These are phyloP conservation scores for Meta bourneti DNA, from an alignment of 2,888 invertebrate genomes.

Conservation along the genomic window DNA sequence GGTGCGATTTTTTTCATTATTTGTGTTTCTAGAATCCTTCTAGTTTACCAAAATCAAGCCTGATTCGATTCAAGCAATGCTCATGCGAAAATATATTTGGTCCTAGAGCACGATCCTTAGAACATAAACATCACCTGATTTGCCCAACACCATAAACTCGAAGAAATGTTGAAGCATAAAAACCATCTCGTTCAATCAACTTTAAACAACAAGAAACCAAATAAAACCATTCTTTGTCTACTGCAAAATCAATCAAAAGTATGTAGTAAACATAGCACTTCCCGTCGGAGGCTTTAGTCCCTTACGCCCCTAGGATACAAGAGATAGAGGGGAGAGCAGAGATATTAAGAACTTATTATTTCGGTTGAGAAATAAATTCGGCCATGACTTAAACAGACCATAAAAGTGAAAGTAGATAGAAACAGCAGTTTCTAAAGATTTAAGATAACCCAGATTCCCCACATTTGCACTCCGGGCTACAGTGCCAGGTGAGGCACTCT, in stretches of 20 bases:
- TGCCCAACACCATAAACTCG: neutral
- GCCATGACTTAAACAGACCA: too few species aligned
- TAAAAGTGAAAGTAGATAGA: too few species aligned
- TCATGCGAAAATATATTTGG: constrained; percentile 22
- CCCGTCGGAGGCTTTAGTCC: neutral
- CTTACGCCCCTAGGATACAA: constrained; percentile 5
- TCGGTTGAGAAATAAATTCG: too few species aligned
- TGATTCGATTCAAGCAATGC: neutral
- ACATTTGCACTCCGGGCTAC: too few species aligned
- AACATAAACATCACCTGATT: constrained; percentile 19
- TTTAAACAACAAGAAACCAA: neutral
- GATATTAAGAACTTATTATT: too few species aligned
- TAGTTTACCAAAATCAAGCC: too few species aligned
- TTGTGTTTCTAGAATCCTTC: too few species aligned
- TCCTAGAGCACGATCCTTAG: neutral
- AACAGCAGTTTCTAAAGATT: too few species aligned
- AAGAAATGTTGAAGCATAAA: neutral
- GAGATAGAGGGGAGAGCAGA: constrained; percentile 6
- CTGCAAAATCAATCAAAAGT: neutral
- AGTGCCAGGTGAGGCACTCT: too few species aligned
- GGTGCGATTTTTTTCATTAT: too few species aligned
- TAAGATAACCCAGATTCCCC: too few species aligned
- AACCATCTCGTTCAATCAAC: neutral
- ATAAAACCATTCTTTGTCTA: constrained; percentile 3
- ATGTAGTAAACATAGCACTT: neutral